Evolutionary conservation across 2,113 vertebrate genomes (phyloP), one percentile per base, ranked within the genome.

Genomic region (Hippocampus guttulatus): DNA sequence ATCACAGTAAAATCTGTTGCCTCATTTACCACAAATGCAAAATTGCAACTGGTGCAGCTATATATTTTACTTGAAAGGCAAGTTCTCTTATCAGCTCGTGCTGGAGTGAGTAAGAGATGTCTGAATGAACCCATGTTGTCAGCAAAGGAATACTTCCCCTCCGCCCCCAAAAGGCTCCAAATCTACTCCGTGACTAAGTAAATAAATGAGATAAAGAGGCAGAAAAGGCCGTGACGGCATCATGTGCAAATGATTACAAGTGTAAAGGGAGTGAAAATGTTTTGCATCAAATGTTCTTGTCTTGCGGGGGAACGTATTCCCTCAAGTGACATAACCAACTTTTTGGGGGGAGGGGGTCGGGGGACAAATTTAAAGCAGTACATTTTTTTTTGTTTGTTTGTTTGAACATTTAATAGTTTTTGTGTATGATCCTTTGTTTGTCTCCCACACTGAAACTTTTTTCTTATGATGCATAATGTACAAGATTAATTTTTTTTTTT

Each of bases 121-220:
- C 25, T 60, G 57, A 30, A 15, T 16, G 25, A 16, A 30, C 3
- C 11, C 57, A 30, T 60, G 16, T 54, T 54, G 52, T 30, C 27
- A 61, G 58, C 6, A 61, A 61, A 61, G 20, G 15, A 60, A 30
- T 60, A 15, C 14, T 27, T 16, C 6, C 15, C 15, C 15, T 7
- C 1, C 8, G 1, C 33, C 33, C 33, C 5, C 20, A 52, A 21
- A 27, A 27, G 21, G 11, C 23, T 60, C 15, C 57, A 60, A 63
- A 70, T 51, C 62, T 68, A n/a, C 61, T 45, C 62, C 76, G 41
- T 60, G 52, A 65, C 70, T 40, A 64, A 43, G 21, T 64, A 68
- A 62, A 73, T 61, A 62, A 38, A 61, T 8, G 2, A 40, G 38
- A 67, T 67, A 66, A 55, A 58, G 58, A 33, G 15, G 27, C 27